Evolutionary conservation across 2,888 invertebrate species (phyloP).

Genomic region (Lobophora halterata): DNA sequence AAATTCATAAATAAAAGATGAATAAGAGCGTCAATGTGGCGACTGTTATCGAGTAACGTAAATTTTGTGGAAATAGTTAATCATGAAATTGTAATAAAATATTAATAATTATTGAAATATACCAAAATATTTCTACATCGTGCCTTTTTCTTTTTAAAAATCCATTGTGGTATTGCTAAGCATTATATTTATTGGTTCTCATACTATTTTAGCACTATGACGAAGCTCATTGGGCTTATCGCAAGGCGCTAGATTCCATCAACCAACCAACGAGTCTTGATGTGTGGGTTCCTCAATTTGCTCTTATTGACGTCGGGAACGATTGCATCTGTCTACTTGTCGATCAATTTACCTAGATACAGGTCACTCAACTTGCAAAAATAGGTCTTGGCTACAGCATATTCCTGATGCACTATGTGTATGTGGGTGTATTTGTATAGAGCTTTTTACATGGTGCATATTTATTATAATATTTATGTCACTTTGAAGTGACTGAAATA

Average conservation of each 20-base stretch:
- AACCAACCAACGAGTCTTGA: conserved; percentile 61
- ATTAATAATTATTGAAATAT: too few relatives aligned
- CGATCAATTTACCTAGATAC: conserved; percentile 66
- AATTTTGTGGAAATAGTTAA: too few relatives aligned
- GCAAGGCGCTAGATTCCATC: conserved; percentile 57
- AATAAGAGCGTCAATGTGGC: conserved; percentile 1
- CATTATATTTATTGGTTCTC: conserved; percentile 1
- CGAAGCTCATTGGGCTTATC: conserved; percentile 46
- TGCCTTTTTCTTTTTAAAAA: too few relatives aligned
- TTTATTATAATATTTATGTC: too few relatives aligned
- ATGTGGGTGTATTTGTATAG: too few relatives aligned
- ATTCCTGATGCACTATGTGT: background rate
- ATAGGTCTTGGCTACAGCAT: conserved; percentile 22
- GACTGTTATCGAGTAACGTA: background rate
- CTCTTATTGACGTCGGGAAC: conserved; percentile 49
- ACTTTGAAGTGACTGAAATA: too few relatives aligned
- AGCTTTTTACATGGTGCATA: too few relatives aligned
- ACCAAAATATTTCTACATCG: too few relatives aligned
- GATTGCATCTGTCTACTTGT: conserved; percentile 57
- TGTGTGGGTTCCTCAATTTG: conserved; percentile 74
- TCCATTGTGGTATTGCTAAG: too few relatives aligned
- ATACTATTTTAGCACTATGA: conserved; percentile 10
- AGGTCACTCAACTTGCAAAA: conserved; percentile 54
- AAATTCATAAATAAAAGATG: conserved; percentile 15
- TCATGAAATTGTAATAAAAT: too few relatives aligned